phyloP scores from a whole-genome alignment of 2,113 vertebrate genomes.

The Poicephalus gulielmi region DNA sequence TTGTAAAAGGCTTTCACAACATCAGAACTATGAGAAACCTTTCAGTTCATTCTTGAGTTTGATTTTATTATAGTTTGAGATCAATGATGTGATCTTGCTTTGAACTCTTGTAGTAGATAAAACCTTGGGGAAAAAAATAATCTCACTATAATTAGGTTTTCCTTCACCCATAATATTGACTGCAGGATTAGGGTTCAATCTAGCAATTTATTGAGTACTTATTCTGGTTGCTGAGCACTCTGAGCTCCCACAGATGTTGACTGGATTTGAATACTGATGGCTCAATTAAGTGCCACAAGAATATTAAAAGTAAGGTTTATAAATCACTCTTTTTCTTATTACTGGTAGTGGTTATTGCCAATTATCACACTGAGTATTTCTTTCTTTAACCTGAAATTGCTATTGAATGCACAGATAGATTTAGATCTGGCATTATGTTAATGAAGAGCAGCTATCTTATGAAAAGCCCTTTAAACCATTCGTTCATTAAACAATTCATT shows the following conservation, averaged over 20 bases:
- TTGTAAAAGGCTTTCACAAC: constrained; percentile 25
- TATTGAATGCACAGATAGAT: background rate
- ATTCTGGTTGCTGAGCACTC: constrained; percentile 9
- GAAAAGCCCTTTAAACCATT: background rate
- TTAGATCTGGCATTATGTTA: background rate
- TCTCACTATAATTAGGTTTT: constrained; percentile 23
- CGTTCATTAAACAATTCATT: background rate
- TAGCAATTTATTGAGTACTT: constrained; percentile 19
- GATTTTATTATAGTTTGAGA: constrained; percentile 7
- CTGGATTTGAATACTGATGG: constrained; percentile 50
- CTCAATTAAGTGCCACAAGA: constrained; percentile 16
- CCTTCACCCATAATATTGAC: background rate
- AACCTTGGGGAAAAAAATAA: background rate
- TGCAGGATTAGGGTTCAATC: constrained; percentile 13
- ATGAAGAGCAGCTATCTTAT: background rate
- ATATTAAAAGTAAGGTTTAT: background rate
- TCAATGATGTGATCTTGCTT: constrained; percentile 3
- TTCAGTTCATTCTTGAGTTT: background rate
- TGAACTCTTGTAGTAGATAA: constrained; percentile 31
- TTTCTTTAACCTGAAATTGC: background rate
- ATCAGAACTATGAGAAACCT: background rate
- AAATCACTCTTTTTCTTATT: constrained; percentile 13
- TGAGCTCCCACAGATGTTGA: background rate
- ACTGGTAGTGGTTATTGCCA: constrained; percentile 1
- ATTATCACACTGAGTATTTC: background rate